Percentiles rank a stretch among this genome's conserved stretches.
Conservation (phyloP, 2,888 invertebrate species). For the Serripes groenlandicus region DNA sequence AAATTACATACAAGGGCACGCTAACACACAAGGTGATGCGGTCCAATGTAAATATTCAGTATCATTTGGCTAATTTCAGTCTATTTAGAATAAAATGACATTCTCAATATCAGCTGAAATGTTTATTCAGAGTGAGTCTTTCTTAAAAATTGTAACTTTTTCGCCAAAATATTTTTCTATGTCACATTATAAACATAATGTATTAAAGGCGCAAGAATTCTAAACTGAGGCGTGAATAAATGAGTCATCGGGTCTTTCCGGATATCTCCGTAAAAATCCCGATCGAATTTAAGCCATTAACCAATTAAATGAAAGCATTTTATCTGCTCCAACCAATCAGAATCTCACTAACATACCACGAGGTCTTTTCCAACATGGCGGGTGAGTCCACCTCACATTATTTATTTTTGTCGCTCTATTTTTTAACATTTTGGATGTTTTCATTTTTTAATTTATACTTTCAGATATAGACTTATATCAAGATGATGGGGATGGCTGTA, state of each 20-base stretch:
- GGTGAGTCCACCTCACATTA: conserved; percentile 85
- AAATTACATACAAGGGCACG: conserved; percentile 40
- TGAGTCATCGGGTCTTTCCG: conserved; percentile 79
- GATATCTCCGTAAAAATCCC: conserved; percentile 74
- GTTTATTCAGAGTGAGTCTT: too few species aligned
- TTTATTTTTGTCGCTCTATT: conserved; percentile 79
- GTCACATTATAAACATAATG: conserved; percentile 34
- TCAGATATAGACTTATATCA: conserved; percentile 84
- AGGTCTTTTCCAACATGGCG: conserved; percentile 85
- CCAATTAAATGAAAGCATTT: conserved; percentile 77
- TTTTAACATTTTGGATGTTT: conserved; percentile 75
- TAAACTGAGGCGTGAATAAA: conserved; percentile 56
- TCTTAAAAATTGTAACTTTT: too few species aligned
- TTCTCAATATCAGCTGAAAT: too few species aligned
- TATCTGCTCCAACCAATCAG: conserved; percentile 76
- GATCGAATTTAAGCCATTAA: conserved; percentile 72
- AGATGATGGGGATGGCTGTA: conserved; percentile 81
- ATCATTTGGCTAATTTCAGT: too few species aligned
- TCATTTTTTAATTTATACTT: conserved; percentile 75
- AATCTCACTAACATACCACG: conserved; percentile 76
- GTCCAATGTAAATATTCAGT: too few species aligned
- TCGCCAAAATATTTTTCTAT: too few species aligned
- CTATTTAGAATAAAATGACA: too few species aligned
- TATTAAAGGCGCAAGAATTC: conserved; percentile 39
- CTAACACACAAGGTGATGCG: conserved; percentile 34